Percentiles rank a stretch among this genome's conserved stretches.
These are phyloP conservation scores for Pseudococcus longispinus DNA, from an alignment of 2,888 invertebrate genomes.

Conservation along the genomic window DNA sequence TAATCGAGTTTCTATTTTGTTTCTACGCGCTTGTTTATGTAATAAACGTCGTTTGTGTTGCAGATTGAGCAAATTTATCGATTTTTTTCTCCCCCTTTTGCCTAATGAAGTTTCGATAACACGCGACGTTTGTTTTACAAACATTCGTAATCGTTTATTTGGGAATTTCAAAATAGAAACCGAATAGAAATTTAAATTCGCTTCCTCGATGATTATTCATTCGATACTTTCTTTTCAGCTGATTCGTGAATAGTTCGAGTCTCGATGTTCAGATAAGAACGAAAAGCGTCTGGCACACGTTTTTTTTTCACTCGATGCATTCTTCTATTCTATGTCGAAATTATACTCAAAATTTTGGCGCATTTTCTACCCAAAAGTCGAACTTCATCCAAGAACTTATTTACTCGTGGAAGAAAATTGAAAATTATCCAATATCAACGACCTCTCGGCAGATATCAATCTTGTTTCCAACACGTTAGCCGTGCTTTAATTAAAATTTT, in stretches of 20 bases:
- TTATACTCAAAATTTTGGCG: not conserved
- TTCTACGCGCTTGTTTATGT: not conserved
- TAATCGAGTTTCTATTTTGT: not conserved
- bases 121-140: not conserved
- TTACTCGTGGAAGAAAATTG: not conserved
- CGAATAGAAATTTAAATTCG: not conserved
- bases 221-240: no score
- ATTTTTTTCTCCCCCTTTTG: not conserved
- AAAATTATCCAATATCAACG: constrained; percentile 6
- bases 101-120: not conserved
- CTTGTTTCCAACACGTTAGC: not conserved
- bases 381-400: not conserved
- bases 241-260: no score
- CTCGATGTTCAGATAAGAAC: no score
- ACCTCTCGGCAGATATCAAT: not conserved
- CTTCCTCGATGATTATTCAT: not conserved
- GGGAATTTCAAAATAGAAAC: not conserved
- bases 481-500: not conserved
- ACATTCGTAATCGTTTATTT: not conserved
- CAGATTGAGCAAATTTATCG: not conserved
- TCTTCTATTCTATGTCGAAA: not conserved
- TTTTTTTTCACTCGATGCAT: not conserved
- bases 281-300: no score
- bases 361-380: not conserved
- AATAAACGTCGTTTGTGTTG: not conserved